Evolutionary conservation across 2,797 vertebrate genomes (phyloP), one percentile per base, ranked within the genome.

Genomic region (Novumbra hubbsi): DNA sequence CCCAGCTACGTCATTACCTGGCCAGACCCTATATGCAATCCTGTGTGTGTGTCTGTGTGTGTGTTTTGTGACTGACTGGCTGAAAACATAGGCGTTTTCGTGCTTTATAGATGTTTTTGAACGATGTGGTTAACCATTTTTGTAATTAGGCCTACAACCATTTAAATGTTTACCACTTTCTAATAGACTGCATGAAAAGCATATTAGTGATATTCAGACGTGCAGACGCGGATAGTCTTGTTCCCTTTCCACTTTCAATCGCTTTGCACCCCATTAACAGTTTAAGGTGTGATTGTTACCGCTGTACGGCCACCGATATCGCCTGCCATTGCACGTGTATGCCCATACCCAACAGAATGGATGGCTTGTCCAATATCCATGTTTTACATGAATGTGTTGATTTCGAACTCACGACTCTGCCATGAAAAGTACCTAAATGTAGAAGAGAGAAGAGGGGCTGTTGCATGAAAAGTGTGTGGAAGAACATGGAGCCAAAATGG

Each of bases 231-330:
- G 45, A 68, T 81, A 76, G 76, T 74, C 68, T 77, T 64, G 65
- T 69, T 62, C 68, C 72, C 81, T 79, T 16, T 79, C 81, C 75
- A 70, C 81, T 73, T 73, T 86, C 74, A 70, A 75, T 78, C 84
- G 80, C 74, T 84, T 81, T 84, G 79, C 85, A 80, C 80, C 93
- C 95, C 94, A 95, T 96, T 96, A 97, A 97, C 85, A 91, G 92
- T 93, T 92, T 94, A 93, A 92, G 88, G 92, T 90, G 91, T 92
- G 92, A 94, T 95, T 92, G 93, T 92, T 95, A 96, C 93, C 93
- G 89, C 85, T 73, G 83, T 89, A 85, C 89, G 88, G 89, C 91
- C 84, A 87, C 87, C 89, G 88, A 88, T 85, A 86, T 82, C 81
- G 89, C 93, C 84, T 87, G 82, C 89, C 88, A 85, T 86, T 87